phyloP scores from a whole-genome alignment of 2,797 vertebrate species.

The Anniella stebbinsi region DNA sequence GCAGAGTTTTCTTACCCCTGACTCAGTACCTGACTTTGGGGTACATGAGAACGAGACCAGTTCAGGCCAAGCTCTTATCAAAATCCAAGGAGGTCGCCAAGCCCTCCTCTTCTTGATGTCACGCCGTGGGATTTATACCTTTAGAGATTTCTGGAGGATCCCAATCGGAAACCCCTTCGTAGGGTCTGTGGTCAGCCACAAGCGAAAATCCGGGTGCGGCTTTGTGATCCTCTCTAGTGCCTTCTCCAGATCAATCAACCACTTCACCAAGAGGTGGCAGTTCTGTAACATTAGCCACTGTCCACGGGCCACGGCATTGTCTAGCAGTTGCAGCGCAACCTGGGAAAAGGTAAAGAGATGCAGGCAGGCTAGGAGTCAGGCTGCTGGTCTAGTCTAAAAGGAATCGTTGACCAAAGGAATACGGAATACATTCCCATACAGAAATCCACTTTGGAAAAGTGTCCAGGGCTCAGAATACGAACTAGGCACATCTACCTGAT shows the following conservation, averaged over 20 bases:
- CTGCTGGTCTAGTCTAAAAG: background rate
- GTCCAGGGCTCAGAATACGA: too few relatives aligned
- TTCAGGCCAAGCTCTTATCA: background rate
- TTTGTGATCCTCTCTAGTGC: constrained; percentile 89
- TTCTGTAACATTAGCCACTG: constrained; percentile 98
- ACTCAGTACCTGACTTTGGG: background rate
- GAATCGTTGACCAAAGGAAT: constrained; percentile 10
- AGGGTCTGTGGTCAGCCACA: constrained; percentile 97
- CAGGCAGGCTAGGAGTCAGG: background rate
- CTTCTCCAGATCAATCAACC: constrained; percentile 94
- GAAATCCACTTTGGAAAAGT: background rate
- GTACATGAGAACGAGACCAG: background rate
- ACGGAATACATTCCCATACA: background rate
- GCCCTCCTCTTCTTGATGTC: background rate
- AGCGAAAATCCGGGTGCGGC: constrained; percentile 90
- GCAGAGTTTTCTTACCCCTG: background rate
- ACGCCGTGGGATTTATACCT: constrained; percentile 77
- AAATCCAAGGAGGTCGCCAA: background rate
- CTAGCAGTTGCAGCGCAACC: constrained; percentile 92
- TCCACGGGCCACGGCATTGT: constrained; percentile 82
- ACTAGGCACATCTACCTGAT: background rate
- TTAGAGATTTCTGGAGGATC: constrained; percentile 94
- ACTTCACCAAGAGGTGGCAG: constrained; percentile 94
- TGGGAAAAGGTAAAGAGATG: constrained; percentile 51
- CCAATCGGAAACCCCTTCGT: constrained; percentile 92